phyloP scores from a whole-genome alignment of 2,888 invertebrate genomes.

The Tridacna gigas region DNA sequence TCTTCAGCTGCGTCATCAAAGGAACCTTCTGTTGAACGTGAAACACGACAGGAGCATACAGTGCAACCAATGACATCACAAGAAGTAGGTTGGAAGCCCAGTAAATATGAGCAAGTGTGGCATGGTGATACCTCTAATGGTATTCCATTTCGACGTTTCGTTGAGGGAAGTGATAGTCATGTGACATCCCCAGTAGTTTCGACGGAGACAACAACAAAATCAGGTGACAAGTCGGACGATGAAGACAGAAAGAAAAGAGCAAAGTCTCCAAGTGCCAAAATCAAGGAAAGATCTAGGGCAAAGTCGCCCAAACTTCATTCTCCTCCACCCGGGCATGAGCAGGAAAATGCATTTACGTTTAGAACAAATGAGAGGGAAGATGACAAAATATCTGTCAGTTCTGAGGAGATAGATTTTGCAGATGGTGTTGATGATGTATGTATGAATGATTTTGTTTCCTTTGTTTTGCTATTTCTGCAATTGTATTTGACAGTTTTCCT shows the following conservation, averaged over 20 bases:
- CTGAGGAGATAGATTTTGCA: slow-evolving; percentile 58
- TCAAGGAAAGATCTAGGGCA: slow-evolving; percentile 81
- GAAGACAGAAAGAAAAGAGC: slow-evolving; percentile 74
- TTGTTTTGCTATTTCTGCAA: too few species aligned
- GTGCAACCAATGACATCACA: slow-evolving; percentile 39
- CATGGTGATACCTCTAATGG: slow-evolving; percentile 33
- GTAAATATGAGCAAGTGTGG: slow-evolving; percentile 58
- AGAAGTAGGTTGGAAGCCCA: slow-evolving; percentile 33
- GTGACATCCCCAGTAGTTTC: slow-evolving; percentile 44
- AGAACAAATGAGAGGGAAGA: slow-evolving; percentile 35
- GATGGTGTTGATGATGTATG: slow-evolving; percentile 56
- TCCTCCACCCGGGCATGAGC: slow-evolving; percentile 75
- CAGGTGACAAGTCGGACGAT: slow-evolving; percentile 74
- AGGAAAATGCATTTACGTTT: slow-evolving; percentile 52
- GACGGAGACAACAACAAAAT: slow-evolving; percentile 58
- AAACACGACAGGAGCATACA: slow-evolving; percentile 32
- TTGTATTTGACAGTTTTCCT: too few species aligned
- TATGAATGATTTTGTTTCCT: neutral
- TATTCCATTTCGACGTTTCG: slow-evolving; percentile 71
- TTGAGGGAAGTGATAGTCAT: slow-evolving; percentile 77
- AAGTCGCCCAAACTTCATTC: slow-evolving; percentile 79
- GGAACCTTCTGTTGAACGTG: slow-evolving; percentile 55
- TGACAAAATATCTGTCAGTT: slow-evolving; percentile 59
- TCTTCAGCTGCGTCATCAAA: slow-evolving; percentile 53
- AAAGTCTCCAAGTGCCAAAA: slow-evolving; percentile 82